Conservation (phyloP, 1,140 invertebrate genomes). For the Brachionus rubens region DNA sequence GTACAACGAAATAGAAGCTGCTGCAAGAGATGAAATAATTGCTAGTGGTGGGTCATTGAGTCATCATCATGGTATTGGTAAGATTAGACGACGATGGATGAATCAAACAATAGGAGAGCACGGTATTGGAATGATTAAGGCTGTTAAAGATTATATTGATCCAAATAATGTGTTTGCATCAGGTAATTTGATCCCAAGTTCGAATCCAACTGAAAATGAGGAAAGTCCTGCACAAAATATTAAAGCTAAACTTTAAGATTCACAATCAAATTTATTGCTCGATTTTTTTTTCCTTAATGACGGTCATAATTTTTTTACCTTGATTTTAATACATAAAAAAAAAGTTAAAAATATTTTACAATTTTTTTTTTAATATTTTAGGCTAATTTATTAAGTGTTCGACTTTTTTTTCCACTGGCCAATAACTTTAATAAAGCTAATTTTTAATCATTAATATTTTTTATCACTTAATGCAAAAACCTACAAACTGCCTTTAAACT, state of each 20-base stretch:
- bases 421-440: no score
- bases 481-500: no score
- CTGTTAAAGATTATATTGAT: constrained; percentile 81
- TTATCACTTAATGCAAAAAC: no score
- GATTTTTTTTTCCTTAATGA: background rate
- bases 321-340: no score
- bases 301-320: no score
- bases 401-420: no score
- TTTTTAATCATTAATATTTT: no score
- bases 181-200: constrained; percentile 36
- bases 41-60: constrained; percentile 84
- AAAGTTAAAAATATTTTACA: no score
- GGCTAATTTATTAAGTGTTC: no score
- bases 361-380: no score
- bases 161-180: constrained; percentile 84
- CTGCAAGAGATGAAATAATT: constrained; percentile 66
- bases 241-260: constrained; percentile 14
- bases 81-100: constrained; percentile 77
- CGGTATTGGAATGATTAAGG: constrained; percentile 71
- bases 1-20: constrained; percentile 72
- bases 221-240: constrained; percentile 38
- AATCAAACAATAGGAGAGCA: constrained; percentile 73
- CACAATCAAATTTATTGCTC: background rate
- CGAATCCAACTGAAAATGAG: constrained; percentile 10
- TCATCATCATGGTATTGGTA: constrained; percentile 94